Evolutionary conservation across 2,888 invertebrate species (phyloP).

Genomic region (Carcina quercana): DNA sequence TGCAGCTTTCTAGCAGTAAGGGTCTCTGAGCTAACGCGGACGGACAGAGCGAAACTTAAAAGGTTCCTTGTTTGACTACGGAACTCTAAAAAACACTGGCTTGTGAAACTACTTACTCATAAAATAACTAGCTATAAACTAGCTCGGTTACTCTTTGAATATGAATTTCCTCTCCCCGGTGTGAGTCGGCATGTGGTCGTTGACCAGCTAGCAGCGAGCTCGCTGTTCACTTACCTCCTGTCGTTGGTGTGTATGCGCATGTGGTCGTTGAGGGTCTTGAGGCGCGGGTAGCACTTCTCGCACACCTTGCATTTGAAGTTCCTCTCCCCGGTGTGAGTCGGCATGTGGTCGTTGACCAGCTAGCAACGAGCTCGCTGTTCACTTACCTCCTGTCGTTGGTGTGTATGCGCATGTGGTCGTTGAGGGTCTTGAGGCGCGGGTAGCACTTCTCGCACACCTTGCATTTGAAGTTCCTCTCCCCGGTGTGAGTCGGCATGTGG

Average conservation of each 20-base stretch:
- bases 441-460: slow-evolving; percentile 60
- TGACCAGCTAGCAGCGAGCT: no score
- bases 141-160: slow-evolving; percentile 57
- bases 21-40: no score
- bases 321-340: slow-evolving; percentile 1
- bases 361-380: no score
- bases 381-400: slow-evolving; percentile 39
- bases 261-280: slow-evolving; percentile 16
- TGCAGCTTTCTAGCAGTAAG: no score
- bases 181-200: slow-evolving; percentile 63
- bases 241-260: slow-evolving; percentile 18
- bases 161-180: slow-evolving; percentile 59
- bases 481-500: slow-evolving; percentile 63
- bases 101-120: no score
- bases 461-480: slow-evolving; percentile 58
- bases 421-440: slow-evolving; percentile 53
- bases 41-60: no score
- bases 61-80: no score
- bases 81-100: no score
- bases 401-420: slow-evolving; percentile 57
- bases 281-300: neutral
- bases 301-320: slow-evolving; percentile 3
- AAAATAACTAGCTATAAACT: neutral
- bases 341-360: no score
- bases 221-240: slow-evolving; percentile 4